Base-by-base conservation (phyloP, 1,140 invertebrate species). In the Zeugodacus cucurbitae region DNA sequence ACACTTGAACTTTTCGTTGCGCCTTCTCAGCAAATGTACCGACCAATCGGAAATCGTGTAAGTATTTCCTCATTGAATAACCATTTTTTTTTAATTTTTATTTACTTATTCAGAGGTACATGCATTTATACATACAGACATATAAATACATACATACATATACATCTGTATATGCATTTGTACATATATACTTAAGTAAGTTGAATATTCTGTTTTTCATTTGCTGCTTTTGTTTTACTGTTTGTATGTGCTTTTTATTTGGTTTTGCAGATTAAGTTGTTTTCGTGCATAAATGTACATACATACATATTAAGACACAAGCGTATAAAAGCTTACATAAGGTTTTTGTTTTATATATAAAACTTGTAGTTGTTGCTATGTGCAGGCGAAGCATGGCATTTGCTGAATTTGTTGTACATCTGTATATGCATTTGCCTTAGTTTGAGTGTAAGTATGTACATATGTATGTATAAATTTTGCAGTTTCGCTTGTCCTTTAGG, bases 221-320 rank as follows among this genome's bases (percentile, higher is more conserved):
- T 82, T 26, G n/a, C 26, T 48, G 41, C 41, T 82, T 82, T 82
- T 82, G 74, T 78, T 48, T 78, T 78, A 78, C 74, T 48, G 74
- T 29, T 82, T 82, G 41, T 82, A 41, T 82, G 74, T 20, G 41
- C 41, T 48, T 82, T 82, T 82, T 82, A 82, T 82, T 82, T 82
- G 74, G 41, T 82, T 82, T 82, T 48, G 41, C 74, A 82, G 74
- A 82, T 82, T 82, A 82, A 82, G 74, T 82, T 82, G 74, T 82
- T 82, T 82, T 82, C 74, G 41, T 82, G 74, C 34, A n/a, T 41
- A 48, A 10, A 82, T 20, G 44, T 5, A 82, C 22, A 3, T 34
- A 82, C n/a, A 82, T 6, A 82, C 0, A 17, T 22, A 48, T 26
- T 54, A 48, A 48, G n/a, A 48, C 20, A 22, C 34, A 3, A 6